Conservation (phyloP, 1,140 invertebrate genomes). For the Polyergus mexicanus region DNA sequence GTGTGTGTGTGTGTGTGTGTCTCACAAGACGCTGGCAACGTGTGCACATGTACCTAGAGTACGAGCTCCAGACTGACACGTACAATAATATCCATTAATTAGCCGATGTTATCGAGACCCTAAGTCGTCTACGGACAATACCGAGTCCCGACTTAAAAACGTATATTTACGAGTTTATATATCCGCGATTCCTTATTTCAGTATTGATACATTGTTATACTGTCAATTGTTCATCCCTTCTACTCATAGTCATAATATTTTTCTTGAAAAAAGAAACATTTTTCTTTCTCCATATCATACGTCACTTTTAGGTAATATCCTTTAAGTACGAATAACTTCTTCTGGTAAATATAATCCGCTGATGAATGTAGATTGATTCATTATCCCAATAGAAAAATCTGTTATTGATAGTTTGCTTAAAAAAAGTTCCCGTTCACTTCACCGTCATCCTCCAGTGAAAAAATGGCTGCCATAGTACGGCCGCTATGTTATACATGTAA, state of each 20-base stretch:
- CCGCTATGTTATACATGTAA: too few relatives aligned
- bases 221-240: too few relatives aligned
- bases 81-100: conserved; percentile 29
- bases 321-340: conserved; percentile 6
- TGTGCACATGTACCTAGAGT: conserved; percentile 11
- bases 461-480: not conserved
- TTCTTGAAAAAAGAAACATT: too few relatives aligned
- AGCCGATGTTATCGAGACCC: too few relatives aligned
- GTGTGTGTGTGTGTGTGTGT: too few relatives aligned
- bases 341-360: conserved; percentile 16
- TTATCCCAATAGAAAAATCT: conserved; percentile 4
- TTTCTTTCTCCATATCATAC: not conserved
- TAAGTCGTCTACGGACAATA: too few relatives aligned
- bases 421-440: conserved; percentile 20
- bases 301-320: conserved; percentile 6
- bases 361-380: conserved; percentile 6
- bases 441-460: conserved; percentile 8
- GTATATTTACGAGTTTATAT: too few relatives aligned
- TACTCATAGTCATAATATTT: too few relatives aligned
- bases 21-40: not conserved
- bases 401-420: conserved; percentile 18
- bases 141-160: too few relatives aligned
- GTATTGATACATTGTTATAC: too few relatives aligned
- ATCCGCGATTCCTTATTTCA: too few relatives aligned
- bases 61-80: not conserved